Evolutionary conservation across 30 jellyfish, hydroid and myxozoan genomes (phyloP).

Genomic region (Hydractinia symbiolongicarpus): DNA sequence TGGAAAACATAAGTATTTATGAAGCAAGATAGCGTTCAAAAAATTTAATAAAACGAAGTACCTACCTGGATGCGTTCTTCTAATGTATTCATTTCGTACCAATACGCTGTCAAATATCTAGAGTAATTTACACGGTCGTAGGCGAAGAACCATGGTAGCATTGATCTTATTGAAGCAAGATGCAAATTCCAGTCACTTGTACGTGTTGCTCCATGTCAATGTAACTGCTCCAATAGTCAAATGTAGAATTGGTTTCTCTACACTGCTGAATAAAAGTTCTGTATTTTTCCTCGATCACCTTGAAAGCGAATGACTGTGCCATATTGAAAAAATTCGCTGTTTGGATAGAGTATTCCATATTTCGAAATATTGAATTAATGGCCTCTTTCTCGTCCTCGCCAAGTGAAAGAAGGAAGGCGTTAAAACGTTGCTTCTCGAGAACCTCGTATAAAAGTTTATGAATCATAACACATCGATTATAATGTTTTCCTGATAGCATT

Average conservation of each 20-base stretch:
- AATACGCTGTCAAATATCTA: conserved; percentile 54
- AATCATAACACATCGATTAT: conserved; percentile 34
- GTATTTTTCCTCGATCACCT: conserved; percentile 3
- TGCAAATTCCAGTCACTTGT: conserved; percentile 55
- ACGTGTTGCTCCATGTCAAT: conserved; percentile 64
- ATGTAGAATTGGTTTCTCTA: conserved; percentile 30
- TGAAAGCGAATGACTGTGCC: not conserved
- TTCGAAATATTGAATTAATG: not conserved
- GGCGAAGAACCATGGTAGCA: conserved; percentile 73
- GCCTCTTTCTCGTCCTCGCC: not conserved
- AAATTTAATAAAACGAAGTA: too few relatives aligned
- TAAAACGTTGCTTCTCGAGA: conserved; percentile 13
- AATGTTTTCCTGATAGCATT: conserved; percentile 37
- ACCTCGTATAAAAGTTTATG: conserved; percentile 42
- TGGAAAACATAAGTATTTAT: not conserved
- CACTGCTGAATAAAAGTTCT: conserved; percentile 5
- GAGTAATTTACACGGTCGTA: conserved; percentile 56
- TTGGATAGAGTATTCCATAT: not conserved
- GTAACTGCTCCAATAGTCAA: conserved; percentile 44
- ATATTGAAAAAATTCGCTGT: not conserved
- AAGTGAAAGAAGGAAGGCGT: not conserved
- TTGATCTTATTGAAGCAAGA: conserved; percentile 42
- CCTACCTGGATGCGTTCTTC: conserved; percentile 64
- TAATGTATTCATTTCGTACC: conserved; percentile 66
- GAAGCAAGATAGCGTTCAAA: not conserved